These are phyloP conservation scores for Mercenaria mercenaria DNA, from an alignment of 1,140 invertebrate species.

Conservation along the genomic window DNA sequence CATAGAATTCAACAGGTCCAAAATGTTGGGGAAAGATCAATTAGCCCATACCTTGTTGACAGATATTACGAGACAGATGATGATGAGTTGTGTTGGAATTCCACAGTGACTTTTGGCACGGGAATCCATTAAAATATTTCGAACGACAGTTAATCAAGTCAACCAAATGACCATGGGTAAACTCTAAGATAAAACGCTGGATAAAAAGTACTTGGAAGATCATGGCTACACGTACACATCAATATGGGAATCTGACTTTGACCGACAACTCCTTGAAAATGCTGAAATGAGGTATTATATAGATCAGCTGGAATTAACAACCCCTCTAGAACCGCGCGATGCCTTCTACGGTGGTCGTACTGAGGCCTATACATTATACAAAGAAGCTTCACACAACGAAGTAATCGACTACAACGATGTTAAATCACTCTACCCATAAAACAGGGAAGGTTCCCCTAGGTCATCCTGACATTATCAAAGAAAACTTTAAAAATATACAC, in stretches of 20 bases:
- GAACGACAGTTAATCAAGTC: too few relatives aligned
- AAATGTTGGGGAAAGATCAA: too few relatives aligned
- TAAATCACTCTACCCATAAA: too few relatives aligned
- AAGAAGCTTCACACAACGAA: background rate
- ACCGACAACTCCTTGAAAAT: background rate
- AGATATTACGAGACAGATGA: constrained; percentile 39
- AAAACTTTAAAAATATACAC: too few relatives aligned
- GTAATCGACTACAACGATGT: background rate
- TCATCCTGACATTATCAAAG: too few relatives aligned
- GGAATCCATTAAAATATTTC: too few relatives aligned
- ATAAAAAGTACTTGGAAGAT: background rate
- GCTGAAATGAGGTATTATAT: background rate
- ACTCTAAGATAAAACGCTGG: too few relatives aligned
- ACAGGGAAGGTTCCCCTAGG: too few relatives aligned
- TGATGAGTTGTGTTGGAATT: background rate
- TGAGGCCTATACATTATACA: constrained; percentile 35
- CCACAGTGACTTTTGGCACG: too few relatives aligned
- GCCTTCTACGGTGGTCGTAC: constrained; percentile 32
- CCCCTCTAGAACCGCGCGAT: constrained; percentile 40
- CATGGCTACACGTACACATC: background rate
- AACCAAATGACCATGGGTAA: too few relatives aligned
- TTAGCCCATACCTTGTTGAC: too few relatives aligned
- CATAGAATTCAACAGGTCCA: constrained; percentile 58
- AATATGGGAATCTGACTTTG: constrained; percentile 7
- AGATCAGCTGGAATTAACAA: background rate